Conservation (phyloP, 2,888 invertebrate species). For the Priocnemis perturbator region DNA sequence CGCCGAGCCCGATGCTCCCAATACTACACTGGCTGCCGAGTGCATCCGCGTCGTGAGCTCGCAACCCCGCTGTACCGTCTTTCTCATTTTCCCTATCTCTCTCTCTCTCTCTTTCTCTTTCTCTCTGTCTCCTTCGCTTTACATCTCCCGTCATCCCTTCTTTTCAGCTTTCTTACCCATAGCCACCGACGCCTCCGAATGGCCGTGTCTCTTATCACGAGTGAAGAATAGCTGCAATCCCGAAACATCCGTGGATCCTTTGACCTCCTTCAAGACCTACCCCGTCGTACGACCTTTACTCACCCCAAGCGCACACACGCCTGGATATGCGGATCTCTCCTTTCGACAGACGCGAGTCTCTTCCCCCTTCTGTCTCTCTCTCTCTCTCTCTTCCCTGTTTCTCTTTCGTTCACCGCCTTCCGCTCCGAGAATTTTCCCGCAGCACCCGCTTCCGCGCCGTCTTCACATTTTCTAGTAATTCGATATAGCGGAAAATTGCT, state of each 20-base stretch:
- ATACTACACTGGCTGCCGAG: constrained; percentile 31
- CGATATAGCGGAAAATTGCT: constrained; percentile 51
- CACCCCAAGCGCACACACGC: not conserved
- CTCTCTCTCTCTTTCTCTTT: too few relatives aligned
- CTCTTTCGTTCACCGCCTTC: not conserved
- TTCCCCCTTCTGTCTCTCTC: not conserved
- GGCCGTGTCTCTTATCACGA: constrained; percentile 55
- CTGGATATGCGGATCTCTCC: not conserved
- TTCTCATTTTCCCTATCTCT: too few relatives aligned
- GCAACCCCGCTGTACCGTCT: too few relatives aligned
- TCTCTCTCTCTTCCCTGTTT: not conserved
- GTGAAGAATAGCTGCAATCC: constrained; percentile 63
- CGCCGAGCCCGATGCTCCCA: constrained; percentile 32
- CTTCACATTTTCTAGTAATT: constrained; percentile 44
- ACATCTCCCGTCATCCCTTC: too few relatives aligned
- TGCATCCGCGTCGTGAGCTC: constrained; percentile 45
- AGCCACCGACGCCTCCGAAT: constrained; percentile 3
- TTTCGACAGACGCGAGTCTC: too few relatives aligned
- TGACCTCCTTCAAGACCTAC: constrained; percentile 55
- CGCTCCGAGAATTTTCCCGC: constrained; percentile 29
- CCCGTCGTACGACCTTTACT: constrained; percentile 2
- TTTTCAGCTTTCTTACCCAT: too few relatives aligned
- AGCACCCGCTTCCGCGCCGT: constrained; percentile 12
- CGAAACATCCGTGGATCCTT: constrained; percentile 47
- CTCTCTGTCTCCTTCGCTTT: too few relatives aligned